Percentiles rank a stretch among this genome's conserved stretches.
Evolutionary conservation across 2,797 vertebrate species (phyloP).

Genomic region (Gastrophryne carolinensis): DNA sequence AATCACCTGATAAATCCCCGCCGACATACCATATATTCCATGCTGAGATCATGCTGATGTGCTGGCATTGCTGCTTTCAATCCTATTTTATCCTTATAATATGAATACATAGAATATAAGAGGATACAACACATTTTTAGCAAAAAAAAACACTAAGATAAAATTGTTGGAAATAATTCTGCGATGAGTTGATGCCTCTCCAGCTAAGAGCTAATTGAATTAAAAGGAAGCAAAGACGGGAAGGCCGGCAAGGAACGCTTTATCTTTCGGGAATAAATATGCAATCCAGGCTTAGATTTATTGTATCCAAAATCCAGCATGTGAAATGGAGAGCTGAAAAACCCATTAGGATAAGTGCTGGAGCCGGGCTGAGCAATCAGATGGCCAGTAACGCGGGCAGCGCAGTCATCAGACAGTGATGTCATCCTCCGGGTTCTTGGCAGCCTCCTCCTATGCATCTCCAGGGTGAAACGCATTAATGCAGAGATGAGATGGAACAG

Average conservation of each 20-base stretch:
- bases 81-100: too few species aligned
- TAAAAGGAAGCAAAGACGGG: neutral
- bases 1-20: too few species aligned
- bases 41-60: too few species aligned
- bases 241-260: neutral
- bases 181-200: too few species aligned
- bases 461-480: neutral
- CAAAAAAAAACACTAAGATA: too few species aligned
- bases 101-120: too few species aligned
- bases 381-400: neutral
- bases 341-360: constrained; percentile 27
- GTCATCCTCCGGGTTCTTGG: neutral
- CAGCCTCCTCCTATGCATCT: neutral
- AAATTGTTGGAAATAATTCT: too few species aligned
- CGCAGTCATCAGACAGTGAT: neutral
- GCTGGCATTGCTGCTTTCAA: too few species aligned
- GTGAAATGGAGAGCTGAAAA: constrained; percentile 12
- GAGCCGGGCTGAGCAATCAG: neutral
- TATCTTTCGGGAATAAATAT: neutral
- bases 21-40: too few species aligned
- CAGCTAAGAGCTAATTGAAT: neutral
- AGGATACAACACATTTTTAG: too few species aligned
- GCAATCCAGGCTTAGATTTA: neutral
- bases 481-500: neutral
- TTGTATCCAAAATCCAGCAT: neutral